Percentiles rank a stretch among this genome's conserved stretches.
Evolutionary conservation across 2,797 vertebrate species (phyloP).

Genomic region (Manis pentadactyla): DNA sequence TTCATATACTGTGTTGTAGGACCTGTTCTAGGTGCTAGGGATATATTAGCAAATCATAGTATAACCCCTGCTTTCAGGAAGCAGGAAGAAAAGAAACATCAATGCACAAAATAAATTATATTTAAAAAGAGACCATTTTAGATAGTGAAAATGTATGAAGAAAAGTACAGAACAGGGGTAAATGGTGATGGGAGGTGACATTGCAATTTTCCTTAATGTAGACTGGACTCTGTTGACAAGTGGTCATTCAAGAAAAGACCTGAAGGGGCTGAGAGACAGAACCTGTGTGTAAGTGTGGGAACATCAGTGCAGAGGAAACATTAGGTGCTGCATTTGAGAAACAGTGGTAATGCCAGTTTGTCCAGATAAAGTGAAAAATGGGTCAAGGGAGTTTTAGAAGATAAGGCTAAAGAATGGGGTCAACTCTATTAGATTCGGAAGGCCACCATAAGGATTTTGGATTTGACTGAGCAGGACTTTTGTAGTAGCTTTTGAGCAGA

Average conservation of each 20-base stretch:
- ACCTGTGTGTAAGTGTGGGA: background rate
- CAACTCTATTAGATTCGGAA: background rate
- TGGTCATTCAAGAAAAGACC: background rate
- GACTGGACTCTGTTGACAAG: background rate
- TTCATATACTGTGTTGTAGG: background rate
- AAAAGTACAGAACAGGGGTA: background rate
- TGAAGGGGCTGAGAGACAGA: background rate
- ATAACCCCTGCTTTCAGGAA: background rate
- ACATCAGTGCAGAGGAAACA: background rate
- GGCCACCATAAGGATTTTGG: background rate
- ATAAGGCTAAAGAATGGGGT: background rate
- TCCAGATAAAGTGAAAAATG: background rate
- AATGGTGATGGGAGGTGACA: background rate
- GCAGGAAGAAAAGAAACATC: background rate
- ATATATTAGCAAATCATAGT: background rate
- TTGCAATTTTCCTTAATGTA: background rate
- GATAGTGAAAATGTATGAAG: background rate
- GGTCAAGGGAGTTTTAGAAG: background rate
- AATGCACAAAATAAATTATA: background rate
- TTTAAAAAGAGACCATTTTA: background rate
- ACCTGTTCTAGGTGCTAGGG: background rate
- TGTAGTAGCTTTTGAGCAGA: background rate
- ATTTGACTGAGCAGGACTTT: background rate
- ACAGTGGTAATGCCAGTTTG: background rate
- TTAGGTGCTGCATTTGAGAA: background rate